phyloP scores from a whole-genome alignment of 23 tunicate species.

The Halocynthia roretzi region DNA sequence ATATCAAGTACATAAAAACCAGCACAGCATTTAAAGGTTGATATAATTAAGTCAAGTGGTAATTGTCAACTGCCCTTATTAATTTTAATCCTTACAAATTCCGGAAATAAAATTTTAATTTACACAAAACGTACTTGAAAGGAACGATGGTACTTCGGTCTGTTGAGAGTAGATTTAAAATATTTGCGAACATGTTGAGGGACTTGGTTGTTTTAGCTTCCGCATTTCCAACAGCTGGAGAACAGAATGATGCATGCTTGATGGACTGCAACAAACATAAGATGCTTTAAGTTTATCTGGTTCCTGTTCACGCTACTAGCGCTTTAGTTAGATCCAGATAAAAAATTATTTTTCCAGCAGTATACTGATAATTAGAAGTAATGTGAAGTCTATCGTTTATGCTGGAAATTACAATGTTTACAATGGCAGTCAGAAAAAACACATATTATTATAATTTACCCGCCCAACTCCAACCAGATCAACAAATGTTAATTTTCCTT shows the following conservation, averaged over 20 bases:
- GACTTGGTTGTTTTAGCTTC: constrained; percentile 82
- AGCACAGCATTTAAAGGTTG: too few species aligned
- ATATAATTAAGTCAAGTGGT: too few species aligned
- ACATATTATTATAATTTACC: constrained; percentile 28
- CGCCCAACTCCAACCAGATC: constrained; percentile 84
- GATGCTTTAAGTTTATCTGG: background rate
- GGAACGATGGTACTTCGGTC: constrained; percentile 10
- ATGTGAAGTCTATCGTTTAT: too few species aligned
- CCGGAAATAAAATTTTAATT: background rate
- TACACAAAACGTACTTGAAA: constrained; percentile 12
- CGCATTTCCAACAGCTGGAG: constrained; percentile 57
- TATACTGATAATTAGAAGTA: background rate
- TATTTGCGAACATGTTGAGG: constrained; percentile 59
- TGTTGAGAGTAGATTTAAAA: constrained; percentile 19
- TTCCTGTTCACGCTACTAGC: background rate
- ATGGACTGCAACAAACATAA: constrained; percentile 40
- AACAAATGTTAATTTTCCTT: constrained; percentile 76
- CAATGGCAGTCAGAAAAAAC: background rate
- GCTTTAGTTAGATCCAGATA: background rate
- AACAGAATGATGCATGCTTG: constrained; percentile 80
- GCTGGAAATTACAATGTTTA: too few species aligned
- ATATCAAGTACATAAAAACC: too few species aligned
- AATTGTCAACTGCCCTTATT: too few species aligned
- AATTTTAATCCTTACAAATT: too few species aligned
- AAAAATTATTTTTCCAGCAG: background rate